Conservation (phyloP, 2,797 vertebrate genomes). For the Myotis myotis region DNA sequence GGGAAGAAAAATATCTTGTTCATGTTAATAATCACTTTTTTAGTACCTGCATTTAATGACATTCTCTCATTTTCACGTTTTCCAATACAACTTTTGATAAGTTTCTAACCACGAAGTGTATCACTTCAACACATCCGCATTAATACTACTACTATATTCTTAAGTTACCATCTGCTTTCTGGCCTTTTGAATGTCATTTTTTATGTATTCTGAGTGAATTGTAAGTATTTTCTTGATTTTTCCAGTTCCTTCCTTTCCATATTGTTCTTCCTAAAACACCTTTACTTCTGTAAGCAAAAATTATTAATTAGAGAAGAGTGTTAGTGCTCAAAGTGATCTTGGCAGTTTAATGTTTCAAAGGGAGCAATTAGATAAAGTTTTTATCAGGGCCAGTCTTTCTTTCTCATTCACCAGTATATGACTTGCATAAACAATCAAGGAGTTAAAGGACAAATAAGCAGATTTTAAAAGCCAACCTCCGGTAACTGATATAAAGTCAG, state of each 20-base stretch:
- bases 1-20: neutral
- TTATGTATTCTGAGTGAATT: constrained; percentile 4
- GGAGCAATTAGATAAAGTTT: no score
- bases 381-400: neutral
- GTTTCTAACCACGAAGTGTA: neutral
- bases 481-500: neutral
- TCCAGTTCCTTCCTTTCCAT: neutral
- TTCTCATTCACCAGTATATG: neutral
- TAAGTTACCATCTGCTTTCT: constrained; percentile 34
- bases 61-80: neutral
- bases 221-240: constrained; percentile 7
- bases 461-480: neutral
- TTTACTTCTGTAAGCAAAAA: neutral
- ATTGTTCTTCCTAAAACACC: neutral
- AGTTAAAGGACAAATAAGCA: neutral
- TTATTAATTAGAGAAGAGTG: neutral
- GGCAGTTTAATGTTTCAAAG: no score
- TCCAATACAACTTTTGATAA: neutral
- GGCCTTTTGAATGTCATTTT: constrained; percentile 25
- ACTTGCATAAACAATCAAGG: neutral
- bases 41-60: neutral
- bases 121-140: neutral
- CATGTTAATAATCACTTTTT: neutral
- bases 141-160: neutral
- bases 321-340: no score